These are phyloP conservation scores for Elachura formosa DNA, from an alignment of 2,113 vertebrate genomes.

Conservation along the genomic window DNA sequence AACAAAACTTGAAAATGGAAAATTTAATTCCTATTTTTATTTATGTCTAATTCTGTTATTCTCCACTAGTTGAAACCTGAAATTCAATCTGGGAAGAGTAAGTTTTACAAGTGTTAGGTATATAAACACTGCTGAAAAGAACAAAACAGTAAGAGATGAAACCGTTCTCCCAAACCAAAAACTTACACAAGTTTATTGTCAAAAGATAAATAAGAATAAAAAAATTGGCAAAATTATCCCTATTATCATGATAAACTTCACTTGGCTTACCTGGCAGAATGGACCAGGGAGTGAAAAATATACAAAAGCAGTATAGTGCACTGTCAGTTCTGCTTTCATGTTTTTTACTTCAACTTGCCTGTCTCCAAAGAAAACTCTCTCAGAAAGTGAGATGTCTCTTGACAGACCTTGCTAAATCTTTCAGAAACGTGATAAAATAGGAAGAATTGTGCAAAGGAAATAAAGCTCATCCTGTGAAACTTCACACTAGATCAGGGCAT, in stretches of 20 bases:
- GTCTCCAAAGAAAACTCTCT: neutral
- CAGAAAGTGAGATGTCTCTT: neutral
- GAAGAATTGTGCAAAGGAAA: neutral
- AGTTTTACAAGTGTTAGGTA: neutral
- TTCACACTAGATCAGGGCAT: neutral
- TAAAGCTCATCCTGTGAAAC: neutral
- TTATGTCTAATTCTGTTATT: neutral
- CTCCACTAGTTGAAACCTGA: neutral
- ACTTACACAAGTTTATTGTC: neutral
- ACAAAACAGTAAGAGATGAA: neutral
- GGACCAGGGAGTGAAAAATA: neutral
- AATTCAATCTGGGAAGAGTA: neutral
- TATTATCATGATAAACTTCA: neutral
- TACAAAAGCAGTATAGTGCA: neutral
- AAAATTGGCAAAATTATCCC: neutral
- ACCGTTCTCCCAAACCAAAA: fast-evolving
- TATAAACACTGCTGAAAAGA: neutral
- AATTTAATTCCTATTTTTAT: neutral
- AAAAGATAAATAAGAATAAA: neutral
- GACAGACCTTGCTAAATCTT: neutral
- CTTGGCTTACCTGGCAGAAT: neutral
- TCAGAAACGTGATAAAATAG: neutral
- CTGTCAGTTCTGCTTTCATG: neutral
- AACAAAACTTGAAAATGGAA: neutral
- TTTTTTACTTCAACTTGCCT: neutral